phyloP scores from a whole-genome alignment of 2,113 vertebrate species.

The Boulengeromyrus knoepffleri region DNA sequence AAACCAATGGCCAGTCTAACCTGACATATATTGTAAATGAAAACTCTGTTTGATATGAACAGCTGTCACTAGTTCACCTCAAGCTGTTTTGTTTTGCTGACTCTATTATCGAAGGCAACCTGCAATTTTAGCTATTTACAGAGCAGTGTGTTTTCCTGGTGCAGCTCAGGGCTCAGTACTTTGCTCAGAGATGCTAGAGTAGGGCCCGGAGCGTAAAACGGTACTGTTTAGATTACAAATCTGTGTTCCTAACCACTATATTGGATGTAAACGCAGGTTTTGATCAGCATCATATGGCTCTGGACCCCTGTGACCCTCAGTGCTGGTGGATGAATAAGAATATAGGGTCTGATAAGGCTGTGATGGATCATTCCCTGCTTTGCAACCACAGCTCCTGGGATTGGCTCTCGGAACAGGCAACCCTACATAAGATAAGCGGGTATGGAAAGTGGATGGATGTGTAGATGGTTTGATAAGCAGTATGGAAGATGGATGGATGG shows the following conservation, averaged over 20 bases:
- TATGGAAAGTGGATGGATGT: neutral
- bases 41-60: neutral
- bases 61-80: neutral
- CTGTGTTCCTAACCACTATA: neutral
- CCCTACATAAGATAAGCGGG: neutral
- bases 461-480: neutral
- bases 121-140: neutral
- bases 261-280: neutral
- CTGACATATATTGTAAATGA: neutral
- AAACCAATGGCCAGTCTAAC: neutral
- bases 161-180: neutral
- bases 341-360: neutral
- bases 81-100: neutral
- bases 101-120: neutral
- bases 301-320: neutral
- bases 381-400: neutral
- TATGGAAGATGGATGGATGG: neutral
- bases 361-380: neutral
- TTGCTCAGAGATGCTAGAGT: neutral
- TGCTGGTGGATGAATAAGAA: neutral
- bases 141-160: neutral
- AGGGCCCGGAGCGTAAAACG: too few species aligned
- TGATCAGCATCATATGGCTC: neutral
- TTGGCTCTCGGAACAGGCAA: neutral
- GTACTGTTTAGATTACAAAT: neutral